Evolutionary conservation across 2,113 vertebrate genomes (phyloP).

Genomic region (Athene noctua): DNA sequence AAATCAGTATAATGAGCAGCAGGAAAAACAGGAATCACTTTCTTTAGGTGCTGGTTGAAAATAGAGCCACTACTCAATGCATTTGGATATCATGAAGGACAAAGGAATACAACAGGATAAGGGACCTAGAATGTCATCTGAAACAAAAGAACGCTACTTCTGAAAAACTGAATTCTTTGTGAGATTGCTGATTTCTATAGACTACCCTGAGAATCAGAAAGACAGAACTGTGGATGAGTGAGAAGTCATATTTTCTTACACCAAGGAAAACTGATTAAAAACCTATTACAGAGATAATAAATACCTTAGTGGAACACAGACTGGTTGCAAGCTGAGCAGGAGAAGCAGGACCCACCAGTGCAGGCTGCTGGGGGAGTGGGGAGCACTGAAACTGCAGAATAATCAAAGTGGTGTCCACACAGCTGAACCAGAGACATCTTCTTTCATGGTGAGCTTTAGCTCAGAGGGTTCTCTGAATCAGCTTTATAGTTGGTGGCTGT

Average conservation of each 20-base stretch:
- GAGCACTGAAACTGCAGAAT: background rate
- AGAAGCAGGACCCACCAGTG: background rate
- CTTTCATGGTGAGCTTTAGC: background rate
- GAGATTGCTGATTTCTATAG: background rate
- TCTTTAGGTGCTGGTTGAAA: background rate
- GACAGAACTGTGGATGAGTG: background rate
- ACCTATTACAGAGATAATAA: background rate
- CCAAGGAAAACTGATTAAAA: background rate
- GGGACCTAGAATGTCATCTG: background rate
- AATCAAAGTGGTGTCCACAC: background rate
- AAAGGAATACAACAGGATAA: background rate
- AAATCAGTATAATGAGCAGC: background rate
- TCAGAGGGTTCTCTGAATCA: background rate
- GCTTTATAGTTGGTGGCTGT: background rate
- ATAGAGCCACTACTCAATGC: background rate
- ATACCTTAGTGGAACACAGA: background rate
- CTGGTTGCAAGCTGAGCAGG: background rate
- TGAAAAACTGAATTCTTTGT: background rate
- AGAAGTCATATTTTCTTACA: background rate
- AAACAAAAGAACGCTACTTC: background rate
- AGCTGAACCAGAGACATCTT: background rate
- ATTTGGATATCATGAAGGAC: background rate
- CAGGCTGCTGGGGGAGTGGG: background rate
- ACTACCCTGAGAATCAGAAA: background rate
- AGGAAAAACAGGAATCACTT: background rate